Conservation (phyloP, 2,797 vertebrate genomes). For the Anguilla pacifica region DNA sequence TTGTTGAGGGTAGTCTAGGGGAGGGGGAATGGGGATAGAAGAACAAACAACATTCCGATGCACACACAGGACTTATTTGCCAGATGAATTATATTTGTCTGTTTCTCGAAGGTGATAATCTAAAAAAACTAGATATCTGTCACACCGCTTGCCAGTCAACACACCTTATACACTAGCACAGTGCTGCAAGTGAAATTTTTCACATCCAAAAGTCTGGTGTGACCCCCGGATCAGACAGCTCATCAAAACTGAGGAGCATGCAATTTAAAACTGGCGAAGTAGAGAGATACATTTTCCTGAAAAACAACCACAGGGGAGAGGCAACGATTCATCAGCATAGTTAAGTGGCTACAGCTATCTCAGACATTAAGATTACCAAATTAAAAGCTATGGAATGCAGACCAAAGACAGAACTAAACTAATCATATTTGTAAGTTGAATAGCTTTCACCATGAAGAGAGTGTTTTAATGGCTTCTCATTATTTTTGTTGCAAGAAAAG, state of each 20-base stretch:
- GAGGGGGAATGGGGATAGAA: too few species aligned
- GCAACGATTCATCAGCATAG: background rate
- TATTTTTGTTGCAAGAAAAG: background rate
- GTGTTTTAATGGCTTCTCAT: background rate
- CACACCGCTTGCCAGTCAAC: background rate
- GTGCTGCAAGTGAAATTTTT: background rate
- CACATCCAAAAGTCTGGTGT: background rate
- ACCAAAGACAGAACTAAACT: background rate
- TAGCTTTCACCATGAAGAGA: background rate
- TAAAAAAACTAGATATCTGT: too few species aligned
- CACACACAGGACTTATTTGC: too few species aligned
- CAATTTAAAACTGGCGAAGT: background rate
- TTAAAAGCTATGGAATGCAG: background rate
- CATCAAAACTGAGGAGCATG: background rate
- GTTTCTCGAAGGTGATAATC: too few species aligned
- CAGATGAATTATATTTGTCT: too few species aligned
- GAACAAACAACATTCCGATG: too few species aligned
- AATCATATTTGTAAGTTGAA: background rate
- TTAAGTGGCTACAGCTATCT: background rate
- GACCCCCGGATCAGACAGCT: background rate
- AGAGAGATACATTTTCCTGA: background rate
- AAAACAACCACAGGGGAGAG: background rate
- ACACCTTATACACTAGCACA: background rate
- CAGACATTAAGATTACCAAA: background rate
- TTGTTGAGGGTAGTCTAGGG: background rate